These are phyloP conservation scores for Eumaeus atala DNA, from an alignment of 1,140 invertebrate genomes.

Conservation along the genomic window DNA sequence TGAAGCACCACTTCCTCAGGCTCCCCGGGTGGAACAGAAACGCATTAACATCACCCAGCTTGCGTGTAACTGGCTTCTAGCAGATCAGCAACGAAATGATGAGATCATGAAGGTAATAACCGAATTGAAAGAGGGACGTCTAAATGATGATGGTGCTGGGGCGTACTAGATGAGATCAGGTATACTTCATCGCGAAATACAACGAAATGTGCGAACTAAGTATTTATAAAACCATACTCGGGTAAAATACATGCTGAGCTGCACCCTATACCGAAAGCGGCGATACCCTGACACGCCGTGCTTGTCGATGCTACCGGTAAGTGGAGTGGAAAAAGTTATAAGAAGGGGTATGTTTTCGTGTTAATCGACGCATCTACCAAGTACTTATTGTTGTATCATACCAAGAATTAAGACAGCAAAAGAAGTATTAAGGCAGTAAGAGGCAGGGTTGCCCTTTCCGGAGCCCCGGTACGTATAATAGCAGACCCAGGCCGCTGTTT, in stretches of 20 bases:
- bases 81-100: constrained; percentile 14
- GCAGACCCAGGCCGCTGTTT: too few species aligned
- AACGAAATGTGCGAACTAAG: constrained; percentile 9
- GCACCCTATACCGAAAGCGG: constrained; percentile 32
- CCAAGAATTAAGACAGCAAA: constrained; percentile 22
- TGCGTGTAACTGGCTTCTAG: constrained; percentile 19
- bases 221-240: constrained; percentile 18
- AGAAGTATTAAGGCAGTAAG: constrained; percentile 17
- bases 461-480: constrained; percentile 21
- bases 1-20: background rate
- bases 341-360: constrained; percentile 27
- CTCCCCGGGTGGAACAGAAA: constrained; percentile 19
- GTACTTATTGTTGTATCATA: too few species aligned
- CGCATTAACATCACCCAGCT: constrained; percentile 20
- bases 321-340: constrained; percentile 27
- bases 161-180: constrained; percentile 8
- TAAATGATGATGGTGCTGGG: constrained; percentile 11
- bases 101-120: constrained; percentile 15
- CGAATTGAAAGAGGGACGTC: constrained; percentile 10
- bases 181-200: constrained; percentile 7
- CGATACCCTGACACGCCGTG: constrained; percentile 29
- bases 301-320: constrained; percentile 34
- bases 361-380: constrained; percentile 45
- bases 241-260: too few species aligned
- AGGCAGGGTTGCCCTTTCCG: constrained; percentile 23